Base-by-base conservation (phyloP, 1,140 invertebrate species). In the Bombus sibiricus region DNA sequence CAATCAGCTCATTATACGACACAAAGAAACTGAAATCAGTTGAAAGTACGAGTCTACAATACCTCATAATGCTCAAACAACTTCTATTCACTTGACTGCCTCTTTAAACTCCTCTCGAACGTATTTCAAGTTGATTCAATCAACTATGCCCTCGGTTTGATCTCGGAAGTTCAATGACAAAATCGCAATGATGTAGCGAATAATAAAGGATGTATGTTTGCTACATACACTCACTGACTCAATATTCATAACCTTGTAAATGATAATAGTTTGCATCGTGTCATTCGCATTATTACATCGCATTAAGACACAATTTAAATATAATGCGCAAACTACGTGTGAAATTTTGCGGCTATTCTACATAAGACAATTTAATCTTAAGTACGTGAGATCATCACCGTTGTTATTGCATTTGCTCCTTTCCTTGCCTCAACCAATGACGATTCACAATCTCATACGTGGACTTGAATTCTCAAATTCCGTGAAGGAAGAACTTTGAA, bases 401-500 rank as follows among this genome's bases (percentile, higher is more conserved):
- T 5, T 64, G 25, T 28, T 59, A n/a, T n/a, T 53, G 47, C 47
- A 8, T 53, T 53, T 53, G 47, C 18, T 18, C 18, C 0, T 53
- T 53, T 22, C 18, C 0, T 53, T 53, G 5, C 6, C 18, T 53
- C 18, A 2, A 1, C 47, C 18, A 6, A 53, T 8, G 47, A 53
- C 47, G 18, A 22, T 53, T 53, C 1, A 53, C 5, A 5, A n/a
- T 62, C 28, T 12, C 9, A 62, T 13, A 5, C 59, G 59, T 62
- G 28, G 28, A n/a, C 28, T 62, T 62, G 1, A 13, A 13, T 0
- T 13, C 1, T 12, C 1, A n/a, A 62, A 62, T n/a, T n/a, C 28
- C 4, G 12, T 3, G 1, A 28, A 28, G 5, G 0, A 53, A 53
- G 18, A 6, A 8, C 18, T 53, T 53, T 22, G 47, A 0, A 22